A percentile compares a stretch with the other conserved stretches of the same genome.
These are phyloP conservation scores for Alviniconcha marisindica DNA, from an alignment of 1,140 invertebrate species.

Conservation along the genomic window DNA sequence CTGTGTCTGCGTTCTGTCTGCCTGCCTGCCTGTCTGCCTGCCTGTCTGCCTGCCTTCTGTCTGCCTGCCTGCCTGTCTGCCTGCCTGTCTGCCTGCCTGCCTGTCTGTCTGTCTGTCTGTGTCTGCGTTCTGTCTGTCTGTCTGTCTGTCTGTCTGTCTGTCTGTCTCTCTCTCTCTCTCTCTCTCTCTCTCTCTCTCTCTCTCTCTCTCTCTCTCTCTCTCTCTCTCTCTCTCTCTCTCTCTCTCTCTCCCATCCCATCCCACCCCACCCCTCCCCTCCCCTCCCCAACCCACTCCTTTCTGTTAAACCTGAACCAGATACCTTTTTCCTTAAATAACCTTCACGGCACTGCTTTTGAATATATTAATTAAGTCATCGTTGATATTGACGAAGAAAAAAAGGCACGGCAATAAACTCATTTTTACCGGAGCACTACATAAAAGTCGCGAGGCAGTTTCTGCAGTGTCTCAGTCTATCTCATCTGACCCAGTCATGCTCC, in stretches of 20 bases:
- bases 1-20: constrained; percentile 19
- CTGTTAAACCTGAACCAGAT: too few relatives aligned
- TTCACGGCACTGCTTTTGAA: too few relatives aligned
- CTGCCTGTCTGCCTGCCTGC: not conserved
- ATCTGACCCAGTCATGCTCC: too few relatives aligned
- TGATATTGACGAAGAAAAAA: too few relatives aligned
- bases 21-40: constrained; percentile 9
- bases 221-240: constrained; percentile 21
- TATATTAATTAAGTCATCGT: too few relatives aligned
- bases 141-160: not conserved
- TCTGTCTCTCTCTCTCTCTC: constrained; percentile 15
- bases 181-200: not conserved
- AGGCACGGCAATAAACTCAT: too few relatives aligned
- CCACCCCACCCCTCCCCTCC: not conserved
- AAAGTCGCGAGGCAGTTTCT: too few relatives aligned
- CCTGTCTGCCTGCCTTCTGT: not conserved
- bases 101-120: constrained; percentile 3
- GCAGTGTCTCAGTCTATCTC: too few relatives aligned
- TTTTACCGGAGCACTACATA: too few relatives aligned
- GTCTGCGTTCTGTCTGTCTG: not conserved
- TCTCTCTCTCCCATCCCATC: constrained; percentile 14
- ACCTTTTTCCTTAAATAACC: too few relatives aligned
- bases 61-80: too few relatives aligned
- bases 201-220: not conserved
- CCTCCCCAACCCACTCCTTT: not conserved